These are phyloP conservation scores for Peribatodes rhomboidaria DNA, from an alignment of 2,888 invertebrate species.

Conservation along the genomic window DNA sequence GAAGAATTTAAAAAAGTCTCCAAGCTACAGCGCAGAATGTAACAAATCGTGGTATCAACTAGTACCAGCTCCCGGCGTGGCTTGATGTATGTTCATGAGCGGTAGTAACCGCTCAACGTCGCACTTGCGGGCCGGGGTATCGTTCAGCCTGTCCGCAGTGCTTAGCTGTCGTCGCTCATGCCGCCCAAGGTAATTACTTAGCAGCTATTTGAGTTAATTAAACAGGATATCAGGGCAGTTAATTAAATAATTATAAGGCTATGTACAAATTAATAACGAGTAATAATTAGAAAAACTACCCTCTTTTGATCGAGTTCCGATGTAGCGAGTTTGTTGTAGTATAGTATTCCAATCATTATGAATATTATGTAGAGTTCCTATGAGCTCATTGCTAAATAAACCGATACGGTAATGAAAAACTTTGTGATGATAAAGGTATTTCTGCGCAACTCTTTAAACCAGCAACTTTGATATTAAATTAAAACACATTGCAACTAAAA, in stretches of 20 bases:
- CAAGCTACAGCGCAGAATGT: slow-evolving; percentile 19
- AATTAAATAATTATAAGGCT: no score
- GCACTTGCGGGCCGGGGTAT: slow-evolving; percentile 50
- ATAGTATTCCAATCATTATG: no score
- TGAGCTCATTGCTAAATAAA: no score
- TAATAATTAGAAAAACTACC: no score
- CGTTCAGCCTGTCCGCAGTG: slow-evolving; percentile 41
- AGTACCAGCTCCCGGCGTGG: slow-evolving; percentile 47
- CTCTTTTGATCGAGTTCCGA: no score
- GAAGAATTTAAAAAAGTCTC: slow-evolving; percentile 19
- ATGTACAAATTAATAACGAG: background rate
- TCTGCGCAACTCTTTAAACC: no score
- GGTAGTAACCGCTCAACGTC: slow-evolving; percentile 54
- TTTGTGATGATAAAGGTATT: no score
- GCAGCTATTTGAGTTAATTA: slow-evolving; percentile 47
- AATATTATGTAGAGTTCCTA: no score
- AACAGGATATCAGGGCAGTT: slow-evolving; percentile 31
- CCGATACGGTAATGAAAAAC: no score
- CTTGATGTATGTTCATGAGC: slow-evolving; percentile 46
- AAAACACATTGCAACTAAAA: background rate
- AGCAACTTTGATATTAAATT: no score
- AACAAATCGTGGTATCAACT: slow-evolving; percentile 45
- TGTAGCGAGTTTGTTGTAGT: no score
- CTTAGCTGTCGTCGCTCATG: slow-evolving; percentile 47
- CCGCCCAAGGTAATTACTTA: slow-evolving; percentile 51